Evolutionary conservation across 2,113 vertebrate species (phyloP), one percentile per base, ranked within the genome.

Genomic region (Catharus minimus): DNA sequence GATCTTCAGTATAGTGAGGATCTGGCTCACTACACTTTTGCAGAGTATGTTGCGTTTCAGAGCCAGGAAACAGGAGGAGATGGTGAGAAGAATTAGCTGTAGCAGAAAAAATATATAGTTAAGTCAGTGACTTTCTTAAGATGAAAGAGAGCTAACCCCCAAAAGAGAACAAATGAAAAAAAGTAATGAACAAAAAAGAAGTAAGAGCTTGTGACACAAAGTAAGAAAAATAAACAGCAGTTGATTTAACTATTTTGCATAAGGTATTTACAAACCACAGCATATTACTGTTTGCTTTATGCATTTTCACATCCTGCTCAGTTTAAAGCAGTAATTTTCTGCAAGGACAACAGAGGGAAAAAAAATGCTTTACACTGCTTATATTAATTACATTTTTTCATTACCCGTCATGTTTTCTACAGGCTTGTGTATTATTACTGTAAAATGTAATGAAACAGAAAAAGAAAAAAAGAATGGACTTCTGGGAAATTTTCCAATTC

Each of bases 371-470:
- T 98, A 97, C 97, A 91, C 96, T 97, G 98, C 97, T 98, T 98
- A 98, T 98, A 98, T 98, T 98, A 98, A 98, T 98, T 98, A 98
- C 97, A 98, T 98, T 98, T 98, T 98, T 98, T 98, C 97, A 98
- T 98, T 98, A 98, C 97, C 97, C 97, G 14, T 98, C 98, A 98
- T 98, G 97, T 98, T 98, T 98, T 98, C 97, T 98, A 98, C 96
- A 97, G 97, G 97, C 97, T 98, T 98, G 97, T 98, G 97, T 98
- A 98, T 98, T 98, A 98, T 98, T 98, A 97, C 97, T 97, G 97
- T 97, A 97, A 98, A 98, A 97, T 97, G 97, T 98, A 98, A 98
- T 98, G 98, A 98, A 98, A 98, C 96, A 97, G 97, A 97, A 98
- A 97, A 97, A 95, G 96, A 94, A 94, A 94, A 93, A 97, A 97